A percentile compares a stretch with the other conserved stretches of the same genome.
These are phyloP conservation scores for Calameuta filiformis DNA, from an alignment of 2,888 invertebrate genomes.

Conservation along the genomic window DNA sequence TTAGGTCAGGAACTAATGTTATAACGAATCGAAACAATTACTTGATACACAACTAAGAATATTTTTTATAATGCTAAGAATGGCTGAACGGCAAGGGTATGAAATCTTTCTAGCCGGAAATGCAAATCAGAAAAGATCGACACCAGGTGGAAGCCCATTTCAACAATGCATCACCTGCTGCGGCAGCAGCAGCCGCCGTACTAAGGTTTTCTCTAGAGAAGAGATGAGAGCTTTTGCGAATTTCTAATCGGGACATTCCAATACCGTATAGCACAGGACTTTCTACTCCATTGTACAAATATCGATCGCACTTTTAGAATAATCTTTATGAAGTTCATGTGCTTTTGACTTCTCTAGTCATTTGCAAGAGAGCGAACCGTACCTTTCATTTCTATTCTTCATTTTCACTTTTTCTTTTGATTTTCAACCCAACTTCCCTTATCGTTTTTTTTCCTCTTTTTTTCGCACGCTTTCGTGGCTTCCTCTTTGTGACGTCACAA, in stretches of 20 bases:
- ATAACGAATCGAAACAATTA: not conserved
- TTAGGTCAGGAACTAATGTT: not conserved
- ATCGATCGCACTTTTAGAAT: not conserved
- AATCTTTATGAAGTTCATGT: not conserved
- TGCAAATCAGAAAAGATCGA: not conserved
- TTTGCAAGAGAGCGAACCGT: not conserved
- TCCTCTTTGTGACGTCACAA: not conserved
- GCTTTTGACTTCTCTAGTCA: not conserved
- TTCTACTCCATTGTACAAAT: not conserved
- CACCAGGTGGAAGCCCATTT: not conserved
- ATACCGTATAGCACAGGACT: not conserved
- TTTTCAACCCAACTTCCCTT: not conserved
- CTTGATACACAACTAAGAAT: not conserved
- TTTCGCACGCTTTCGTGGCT: not conserved
- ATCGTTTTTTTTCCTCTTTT: not conserved
- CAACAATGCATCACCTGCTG: slow-evolving; percentile 50
- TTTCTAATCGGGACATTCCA: not conserved
- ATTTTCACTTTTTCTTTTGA: not conserved
- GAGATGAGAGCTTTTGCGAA: not conserved
- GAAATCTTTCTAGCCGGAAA: not conserved
- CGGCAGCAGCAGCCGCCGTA: slow-evolving; percentile 27
- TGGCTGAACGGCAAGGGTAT: not conserved
- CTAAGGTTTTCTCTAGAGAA: slow-evolving; percentile 24
- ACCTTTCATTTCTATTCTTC: no score
- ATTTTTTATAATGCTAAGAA: not conserved